phyloP scores from a whole-genome alignment of 2,888 invertebrate species.

The Drosophila differens region DNA sequence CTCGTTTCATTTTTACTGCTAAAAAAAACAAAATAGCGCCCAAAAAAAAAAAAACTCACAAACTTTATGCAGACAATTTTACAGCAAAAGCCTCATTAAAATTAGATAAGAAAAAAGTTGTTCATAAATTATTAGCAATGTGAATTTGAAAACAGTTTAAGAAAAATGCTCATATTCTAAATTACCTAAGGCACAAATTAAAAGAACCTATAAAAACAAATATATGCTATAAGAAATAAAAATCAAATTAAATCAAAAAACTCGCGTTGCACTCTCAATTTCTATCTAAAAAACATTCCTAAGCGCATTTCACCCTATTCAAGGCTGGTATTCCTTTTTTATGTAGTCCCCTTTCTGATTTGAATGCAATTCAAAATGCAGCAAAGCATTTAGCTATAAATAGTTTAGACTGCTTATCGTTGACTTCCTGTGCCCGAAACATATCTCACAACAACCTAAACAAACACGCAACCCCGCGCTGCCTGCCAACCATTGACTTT shows the following conservation, averaged over 20 bases:
- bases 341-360: not conserved
- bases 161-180: not conserved
- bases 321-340: not conserved
- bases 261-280: not conserved
- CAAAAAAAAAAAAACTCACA: not conserved
- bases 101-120: not conserved
- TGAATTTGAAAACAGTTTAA: not conserved
- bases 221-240: not conserved
- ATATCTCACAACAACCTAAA: slow-evolving; percentile 43
- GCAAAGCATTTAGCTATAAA: slow-evolving; percentile 45
- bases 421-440: slow-evolving; percentile 47
- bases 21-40: not conserved
- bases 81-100: slow-evolving; percentile 4
- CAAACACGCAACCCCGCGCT: slow-evolving; percentile 34
- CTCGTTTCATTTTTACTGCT: slow-evolving; percentile 2
- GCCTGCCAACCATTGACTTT: slow-evolving; percentile 13
- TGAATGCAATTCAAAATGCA: slow-evolving; percentile 25
- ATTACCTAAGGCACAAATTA: not conserved
- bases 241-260: not conserved
- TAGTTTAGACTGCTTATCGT: slow-evolving; percentile 51
- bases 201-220: not conserved
- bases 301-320: not conserved
- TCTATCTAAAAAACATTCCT: slow-evolving; percentile 6
- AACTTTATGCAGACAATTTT: slow-evolving; percentile 1
- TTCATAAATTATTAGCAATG: not conserved